These are phyloP conservation scores for Dynastes hyllus DNA, from an alignment of 2,888 invertebrate species.

Conservation along the genomic window DNA sequence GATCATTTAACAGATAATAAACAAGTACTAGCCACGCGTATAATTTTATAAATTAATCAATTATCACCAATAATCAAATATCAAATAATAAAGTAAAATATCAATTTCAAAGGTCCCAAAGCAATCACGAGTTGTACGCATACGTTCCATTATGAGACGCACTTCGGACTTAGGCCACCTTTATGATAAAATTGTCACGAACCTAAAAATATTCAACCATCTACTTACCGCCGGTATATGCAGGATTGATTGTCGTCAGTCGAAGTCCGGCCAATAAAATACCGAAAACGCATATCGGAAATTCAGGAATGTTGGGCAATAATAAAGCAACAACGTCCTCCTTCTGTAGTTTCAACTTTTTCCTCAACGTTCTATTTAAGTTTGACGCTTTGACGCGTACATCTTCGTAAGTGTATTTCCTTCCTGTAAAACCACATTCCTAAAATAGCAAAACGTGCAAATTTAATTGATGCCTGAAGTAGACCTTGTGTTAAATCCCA, in stretches of 20 bases:
- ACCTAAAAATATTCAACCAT: neutral
- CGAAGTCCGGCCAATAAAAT: constrained; percentile 80
- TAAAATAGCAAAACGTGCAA: constrained; percentile 66
- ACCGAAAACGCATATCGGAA: constrained; percentile 79
- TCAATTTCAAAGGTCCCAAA: constrained; percentile 16
- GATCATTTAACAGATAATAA: no score
- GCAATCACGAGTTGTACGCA: neutral
- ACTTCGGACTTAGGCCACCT: constrained; percentile 19
- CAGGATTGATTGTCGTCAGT: constrained; percentile 83
- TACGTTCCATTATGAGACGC: neutral
- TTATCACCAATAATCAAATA: neutral
- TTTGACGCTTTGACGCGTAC: constrained; percentile 78
- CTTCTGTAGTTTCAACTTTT: constrained; percentile 77
- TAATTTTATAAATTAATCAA: neutral
- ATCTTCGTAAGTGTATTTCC: constrained; percentile 82
- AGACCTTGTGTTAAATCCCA: neutral
- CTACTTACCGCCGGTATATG: constrained; percentile 73
- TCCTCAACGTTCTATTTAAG: constrained; percentile 74
- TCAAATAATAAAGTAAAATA: constrained; percentile 15
- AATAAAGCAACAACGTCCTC: constrained; percentile 82
- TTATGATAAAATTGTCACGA: neutral
- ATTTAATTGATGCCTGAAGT: neutral
- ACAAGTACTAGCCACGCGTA: no score
- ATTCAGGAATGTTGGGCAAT: constrained; percentile 86
- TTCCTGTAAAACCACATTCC: constrained; percentile 83